phyloP scores from a whole-genome alignment of 1,140 invertebrate genomes.

The Temnothorax nylanderi region DNA sequence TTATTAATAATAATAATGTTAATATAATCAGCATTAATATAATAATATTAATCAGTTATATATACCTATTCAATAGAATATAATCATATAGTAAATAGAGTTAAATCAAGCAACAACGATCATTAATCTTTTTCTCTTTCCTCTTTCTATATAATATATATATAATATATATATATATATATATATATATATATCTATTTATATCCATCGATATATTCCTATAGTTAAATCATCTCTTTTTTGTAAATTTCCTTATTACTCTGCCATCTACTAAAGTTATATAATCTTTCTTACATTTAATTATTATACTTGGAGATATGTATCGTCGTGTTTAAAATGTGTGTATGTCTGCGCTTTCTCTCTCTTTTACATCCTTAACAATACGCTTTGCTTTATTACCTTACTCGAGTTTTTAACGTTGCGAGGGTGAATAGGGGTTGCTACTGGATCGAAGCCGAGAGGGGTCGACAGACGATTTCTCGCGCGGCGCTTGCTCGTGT shows the following conservation, averaged over 20 bases:
- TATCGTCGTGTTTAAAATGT: slow-evolving; percentile 82
- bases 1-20: slow-evolving; percentile 72
- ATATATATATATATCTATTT: slow-evolving; percentile 58
- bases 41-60: slow-evolving; percentile 52
- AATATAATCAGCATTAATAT: slow-evolving; percentile 34
- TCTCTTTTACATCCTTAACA: slow-evolving; percentile 31
- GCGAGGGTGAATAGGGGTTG: slow-evolving; percentile 46
- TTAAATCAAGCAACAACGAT: slow-evolving; percentile 86
- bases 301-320: slow-evolving; percentile 86
- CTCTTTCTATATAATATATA: slow-evolving; percentile 56
- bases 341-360: slow-evolving; percentile 61
- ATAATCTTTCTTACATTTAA: slow-evolving; percentile 83
- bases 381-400: slow-evolving; percentile 24
- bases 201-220: slow-evolving; percentile 66
- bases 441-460: slow-evolving; percentile 42
- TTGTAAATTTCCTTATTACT: slow-evolving; percentile 66
- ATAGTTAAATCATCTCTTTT: slow-evolving; percentile 67
- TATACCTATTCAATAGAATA: slow-evolving; percentile 85
- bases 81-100: slow-evolving; percentile 84
- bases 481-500: background rate
- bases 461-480: slow-evolving; percentile 49
- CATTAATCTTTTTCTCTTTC: slow-evolving; percentile 55
- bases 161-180: slow-evolving; percentile 46
- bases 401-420: slow-evolving; percentile 27
- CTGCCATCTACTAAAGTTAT: slow-evolving; percentile 74